Conservation (phyloP, 1,140 invertebrate genomes). For the Geopemphigus sp. region DNA sequence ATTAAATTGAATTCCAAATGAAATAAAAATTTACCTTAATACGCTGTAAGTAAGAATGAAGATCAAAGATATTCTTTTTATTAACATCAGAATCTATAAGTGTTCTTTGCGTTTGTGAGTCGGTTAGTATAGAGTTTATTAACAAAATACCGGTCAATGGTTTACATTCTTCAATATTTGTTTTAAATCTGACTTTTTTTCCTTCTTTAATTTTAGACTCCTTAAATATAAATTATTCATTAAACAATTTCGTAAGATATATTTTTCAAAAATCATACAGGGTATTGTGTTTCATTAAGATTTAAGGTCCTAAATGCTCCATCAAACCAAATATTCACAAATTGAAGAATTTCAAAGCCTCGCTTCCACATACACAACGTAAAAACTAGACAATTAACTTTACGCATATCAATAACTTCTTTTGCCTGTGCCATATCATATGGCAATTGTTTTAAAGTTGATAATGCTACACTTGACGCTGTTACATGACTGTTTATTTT, state of each 20-base stretch:
- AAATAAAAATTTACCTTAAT: slow-evolving; percentile 7
- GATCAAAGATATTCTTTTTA: slow-evolving; percentile 36
- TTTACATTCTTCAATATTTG: slow-evolving; percentile 40
- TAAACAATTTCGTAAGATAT: background rate
- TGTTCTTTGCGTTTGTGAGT: slow-evolving; percentile 22
- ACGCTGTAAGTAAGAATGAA: slow-evolving; percentile 25
- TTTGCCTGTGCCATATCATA: background rate
- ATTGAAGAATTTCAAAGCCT: slow-evolving; percentile 42
- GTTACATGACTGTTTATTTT: slow-evolving; percentile 21
- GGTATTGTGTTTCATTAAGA: slow-evolving; percentile 43
- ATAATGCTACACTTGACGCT: slow-evolving; percentile 22
- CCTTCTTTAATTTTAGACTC: background rate
- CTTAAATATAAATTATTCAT: slow-evolving; percentile 16
- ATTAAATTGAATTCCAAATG: background rate
- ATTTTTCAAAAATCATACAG: background rate
- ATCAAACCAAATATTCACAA: slow-evolving; percentile 43
- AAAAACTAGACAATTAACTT: slow-evolving; percentile 22
- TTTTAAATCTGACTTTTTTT: slow-evolving; percentile 36
- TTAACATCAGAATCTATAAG: slow-evolving; percentile 28
- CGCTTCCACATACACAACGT: slow-evolving; percentile 42
- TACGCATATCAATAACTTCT: slow-evolving; percentile 40
- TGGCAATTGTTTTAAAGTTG: slow-evolving; percentile 31
- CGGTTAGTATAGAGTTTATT: slow-evolving; percentile 21
- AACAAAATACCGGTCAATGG: slow-evolving; percentile 32
- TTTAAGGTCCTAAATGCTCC: slow-evolving; percentile 32